Evolutionary conservation across 2,888 invertebrate species (phyloP), one percentile per base, ranked within the genome.

Genomic region (Chorisops tibialis): DNA sequence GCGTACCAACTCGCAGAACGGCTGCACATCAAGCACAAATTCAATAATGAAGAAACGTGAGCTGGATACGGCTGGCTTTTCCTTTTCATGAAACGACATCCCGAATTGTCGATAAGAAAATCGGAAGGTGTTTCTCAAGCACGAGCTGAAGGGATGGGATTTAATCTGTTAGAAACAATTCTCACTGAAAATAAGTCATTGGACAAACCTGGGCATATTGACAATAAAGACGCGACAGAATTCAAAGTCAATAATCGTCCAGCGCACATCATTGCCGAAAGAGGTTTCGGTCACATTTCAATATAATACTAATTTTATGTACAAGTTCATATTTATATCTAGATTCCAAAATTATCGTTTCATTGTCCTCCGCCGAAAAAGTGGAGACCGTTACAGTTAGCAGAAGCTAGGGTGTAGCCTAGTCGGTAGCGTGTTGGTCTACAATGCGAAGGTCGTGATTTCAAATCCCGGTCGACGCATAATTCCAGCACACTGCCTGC

Each of bases 151-250:
- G 41, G 54, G 11, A 18, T 54, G 21, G 58, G 48, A 37, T 64
- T 64, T 22, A 24, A 62, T 16, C 5, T 62, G 16, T 37, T 64
- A 3, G 35, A 41, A 48, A 41, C 5, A 2, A 35, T 54, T 19
- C 50, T 60, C 5, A 16, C 22, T 22, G 56, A 65, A 35, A 59
- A 67, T 60, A 50, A 65, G 22, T 39, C 69, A 19, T 54, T 67
- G 2, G 56, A 60, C 14, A 70, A 67, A 61, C 68, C 67, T 52
- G 65, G 51, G 9, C 54, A 60, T 41, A 68, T 69, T n/a, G 69
- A 50, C 39, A 70, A 70, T 49, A 66, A 67, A 56, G 68, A 69
- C 47, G 68, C 69, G 59, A 67, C 68, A 30, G 68, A 66, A 24
- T 60, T 66, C 12, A 65, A 67, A 48, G 58, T 67, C 18, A 68